Evolutionary conservation across 2,888 invertebrate species (phyloP), one percentile per base, ranked within the genome.

Genomic region (Synanthedon myopaeformis): DNA sequence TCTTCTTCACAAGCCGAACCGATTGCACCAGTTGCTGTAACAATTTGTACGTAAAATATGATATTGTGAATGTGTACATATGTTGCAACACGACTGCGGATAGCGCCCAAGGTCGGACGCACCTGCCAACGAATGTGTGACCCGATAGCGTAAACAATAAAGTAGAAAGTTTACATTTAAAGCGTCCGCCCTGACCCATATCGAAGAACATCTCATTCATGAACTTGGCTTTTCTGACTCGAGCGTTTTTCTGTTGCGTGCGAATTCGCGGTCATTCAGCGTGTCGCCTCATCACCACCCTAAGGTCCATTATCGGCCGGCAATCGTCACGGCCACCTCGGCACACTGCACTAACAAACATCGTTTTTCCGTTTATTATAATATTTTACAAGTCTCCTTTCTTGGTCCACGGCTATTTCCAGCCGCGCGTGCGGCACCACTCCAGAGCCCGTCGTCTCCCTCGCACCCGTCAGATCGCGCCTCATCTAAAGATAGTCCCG

Each of bases 331-430:
- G 76, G 78, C 72, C 81, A 75, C 67, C 67, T 81, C 84, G 87
- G 88, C 88, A 88, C 88, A 88, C 88, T 87, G 88, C 88, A 88
- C 88, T 74, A 87, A 70, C 69, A 68, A 70, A 72, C 69, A 72
- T 71, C 59, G 64, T 61, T 85, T 84, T 82, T 79, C 82, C 78
- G 86, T 83, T 86, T 85, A 85, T 85, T 85, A 86, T 83, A 88
- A 85, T 86, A 86, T 87, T 35, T 83, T 82, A 84, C 79, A 77
- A 82, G 76, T 85, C 89, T 85, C 89, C 89, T 89, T 90, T 89
- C 89, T 90, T 89, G 89, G 89, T 75, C 84, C 80, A 86, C 75
- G 77, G 78, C 89, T 88, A 88, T 88, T 89, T 89, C 89, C 89
- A 89, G 88, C 77, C 69, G 72, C 66, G 69, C 63, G 65, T 61